These are phyloP conservation scores for Subacronicta megacephala DNA, from an alignment of 2,888 invertebrate species.

Conservation along the genomic window DNA sequence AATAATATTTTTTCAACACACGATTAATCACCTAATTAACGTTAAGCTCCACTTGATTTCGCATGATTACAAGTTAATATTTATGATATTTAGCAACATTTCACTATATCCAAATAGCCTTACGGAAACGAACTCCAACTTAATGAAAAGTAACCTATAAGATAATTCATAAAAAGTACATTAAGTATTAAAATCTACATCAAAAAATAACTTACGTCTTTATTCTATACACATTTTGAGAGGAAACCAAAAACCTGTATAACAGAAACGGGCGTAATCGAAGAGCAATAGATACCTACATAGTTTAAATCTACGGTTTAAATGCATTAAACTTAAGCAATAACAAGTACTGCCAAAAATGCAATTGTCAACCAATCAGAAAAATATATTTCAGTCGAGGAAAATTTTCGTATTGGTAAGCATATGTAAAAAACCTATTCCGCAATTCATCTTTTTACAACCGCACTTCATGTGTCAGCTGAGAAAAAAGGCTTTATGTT, in stretches of 20 bases:
- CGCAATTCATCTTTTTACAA: slow-evolving; percentile 20
- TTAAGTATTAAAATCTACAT: slow-evolving; percentile 34
- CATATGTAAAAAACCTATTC: slow-evolving; percentile 4
- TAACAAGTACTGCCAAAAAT: no score
- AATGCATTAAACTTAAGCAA: no score
- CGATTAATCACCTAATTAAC: slow-evolving; percentile 7
- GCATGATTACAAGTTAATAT: slow-evolving; percentile 17
- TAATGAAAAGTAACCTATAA: no score
- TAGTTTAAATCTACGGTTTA: no score
- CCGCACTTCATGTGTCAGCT: slow-evolving; percentile 20
- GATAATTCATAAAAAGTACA: slow-evolving; percentile 3
- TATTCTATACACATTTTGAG: slow-evolving; percentile 22
- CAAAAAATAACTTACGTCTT: slow-evolving; percentile 45
- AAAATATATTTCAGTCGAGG: no score
- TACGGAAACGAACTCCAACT: no score
- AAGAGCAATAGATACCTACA: no score
- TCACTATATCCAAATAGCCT: no score
- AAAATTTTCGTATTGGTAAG: no score
- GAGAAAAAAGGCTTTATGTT: slow-evolving; percentile 15
- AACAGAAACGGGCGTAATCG: neutral
- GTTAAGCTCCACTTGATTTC: slow-evolving; percentile 15
- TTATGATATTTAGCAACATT: no score
- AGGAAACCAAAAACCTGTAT: slow-evolving; percentile 24
- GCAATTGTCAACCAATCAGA: no score
- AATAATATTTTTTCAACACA: slow-evolving; percentile 9